Percentiles rank a stretch among this genome's conserved stretches.
Evolutionary conservation across 1,140 invertebrate species (phyloP).

Genomic region (Orius insidiosus): DNA sequence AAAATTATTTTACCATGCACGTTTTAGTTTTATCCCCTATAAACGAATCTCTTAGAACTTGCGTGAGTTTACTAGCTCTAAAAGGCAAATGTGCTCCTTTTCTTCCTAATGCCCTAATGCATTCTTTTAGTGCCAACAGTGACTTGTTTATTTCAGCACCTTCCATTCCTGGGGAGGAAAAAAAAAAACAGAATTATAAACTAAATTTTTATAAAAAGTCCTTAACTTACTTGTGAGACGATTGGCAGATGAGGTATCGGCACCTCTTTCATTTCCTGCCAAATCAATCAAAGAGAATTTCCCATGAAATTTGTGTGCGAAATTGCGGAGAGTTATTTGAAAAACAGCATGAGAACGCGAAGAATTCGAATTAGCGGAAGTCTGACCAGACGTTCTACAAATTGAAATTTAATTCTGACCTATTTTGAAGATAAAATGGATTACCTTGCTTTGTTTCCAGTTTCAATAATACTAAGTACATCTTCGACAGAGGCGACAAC

Average conservation of each 20-base stretch:
- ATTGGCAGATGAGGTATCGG: slow-evolving; percentile 96
- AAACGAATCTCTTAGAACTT: slow-evolving; percentile 93
- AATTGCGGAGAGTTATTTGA: slow-evolving; percentile 53
- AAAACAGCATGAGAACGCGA: slow-evolving; percentile 87
- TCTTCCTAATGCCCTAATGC: slow-evolving; percentile 86
- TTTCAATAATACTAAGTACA: slow-evolving; percentile 71
- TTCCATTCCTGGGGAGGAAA: slow-evolving; percentile 90
- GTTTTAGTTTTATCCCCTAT: slow-evolving; percentile 95
- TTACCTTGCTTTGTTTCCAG: slow-evolving; percentile 46
- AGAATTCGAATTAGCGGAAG: slow-evolving; percentile 83
- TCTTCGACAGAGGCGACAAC: slow-evolving; percentile 69
- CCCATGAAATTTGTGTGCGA: slow-evolving; percentile 63
- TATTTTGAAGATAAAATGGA: too few relatives aligned
- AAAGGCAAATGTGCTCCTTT: slow-evolving; percentile 93
- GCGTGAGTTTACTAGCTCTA: slow-evolving; percentile 90
- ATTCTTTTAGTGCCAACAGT: slow-evolving; percentile 90
- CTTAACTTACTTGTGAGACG: slow-evolving; percentile 61
- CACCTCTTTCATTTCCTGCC: slow-evolving; percentile 94
- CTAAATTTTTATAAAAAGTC: too few relatives aligned
- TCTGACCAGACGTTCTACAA: slow-evolving; percentile 68
- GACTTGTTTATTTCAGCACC: slow-evolving; percentile 99
- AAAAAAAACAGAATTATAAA: too few relatives aligned
- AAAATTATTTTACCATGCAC: slow-evolving; percentile 64
- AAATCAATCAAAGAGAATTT: slow-evolving; percentile 98
- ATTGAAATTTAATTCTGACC: too few relatives aligned